These are phyloP conservation scores for Drosophila paracracens DNA, from an alignment of 2,888 invertebrate genomes.

Conservation along the genomic window DNA sequence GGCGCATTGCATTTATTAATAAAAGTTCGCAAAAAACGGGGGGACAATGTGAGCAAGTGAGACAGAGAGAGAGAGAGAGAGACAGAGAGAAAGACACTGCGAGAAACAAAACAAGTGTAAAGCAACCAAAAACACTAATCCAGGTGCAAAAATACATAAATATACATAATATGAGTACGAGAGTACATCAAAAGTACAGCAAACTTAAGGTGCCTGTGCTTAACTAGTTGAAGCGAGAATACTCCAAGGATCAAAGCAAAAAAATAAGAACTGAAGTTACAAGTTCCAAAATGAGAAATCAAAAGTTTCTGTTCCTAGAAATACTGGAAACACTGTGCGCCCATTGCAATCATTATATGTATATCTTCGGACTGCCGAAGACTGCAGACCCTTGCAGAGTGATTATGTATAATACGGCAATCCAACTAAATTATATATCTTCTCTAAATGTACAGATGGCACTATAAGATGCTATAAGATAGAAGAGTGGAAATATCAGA, in stretches of 20 bases:
- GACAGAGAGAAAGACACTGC: slow-evolving; percentile 13
- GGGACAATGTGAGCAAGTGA: slow-evolving; percentile 32
- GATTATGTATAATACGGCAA: not conserved
- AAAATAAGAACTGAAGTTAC: not conserved
- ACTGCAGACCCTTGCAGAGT: slow-evolving; percentile 8
- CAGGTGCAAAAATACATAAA: slow-evolving; percentile 3
- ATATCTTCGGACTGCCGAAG: slow-evolving; percentile 1
- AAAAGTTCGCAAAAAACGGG: not conserved
- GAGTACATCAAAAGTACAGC: not conserved
- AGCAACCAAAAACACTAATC: slow-evolving; percentile 33
- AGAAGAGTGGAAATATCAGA: not conserved
- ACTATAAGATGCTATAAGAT: too few relatives aligned
- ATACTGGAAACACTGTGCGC: slow-evolving; percentile 12
- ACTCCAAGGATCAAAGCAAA: slow-evolving; percentile 1
- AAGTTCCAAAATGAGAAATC: not conserved
- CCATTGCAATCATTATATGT: not conserved
- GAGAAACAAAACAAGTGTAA: slow-evolving; percentile 15
- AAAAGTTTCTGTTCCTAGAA: not conserved
- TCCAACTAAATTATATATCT: not conserved
- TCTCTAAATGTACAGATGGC: not conserved
- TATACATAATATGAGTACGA: slow-evolving; percentile 5
- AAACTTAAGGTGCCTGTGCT: slow-evolving; percentile 38
- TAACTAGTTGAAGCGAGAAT: not conserved
- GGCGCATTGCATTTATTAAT: slow-evolving; percentile 17
- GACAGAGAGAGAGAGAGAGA: slow-evolving; percentile 16